These are phyloP conservation scores for Scaeva pyrastri DNA, from an alignment of 2,888 invertebrate species.

Conservation along the genomic window DNA sequence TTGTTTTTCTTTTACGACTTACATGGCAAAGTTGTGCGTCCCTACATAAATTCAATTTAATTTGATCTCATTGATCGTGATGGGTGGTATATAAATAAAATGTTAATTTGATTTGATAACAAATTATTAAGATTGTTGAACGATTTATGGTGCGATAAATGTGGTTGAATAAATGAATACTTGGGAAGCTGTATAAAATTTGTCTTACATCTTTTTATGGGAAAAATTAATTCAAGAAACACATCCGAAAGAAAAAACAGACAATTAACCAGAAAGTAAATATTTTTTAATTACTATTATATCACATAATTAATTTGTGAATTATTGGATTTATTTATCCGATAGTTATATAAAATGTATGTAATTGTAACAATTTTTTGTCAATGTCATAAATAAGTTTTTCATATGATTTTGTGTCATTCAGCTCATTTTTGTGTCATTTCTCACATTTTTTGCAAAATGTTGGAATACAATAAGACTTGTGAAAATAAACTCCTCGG, in stretches of 20 bases:
- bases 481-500: too few species aligned
- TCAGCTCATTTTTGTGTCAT: too few species aligned
- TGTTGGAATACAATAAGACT: too few species aligned
- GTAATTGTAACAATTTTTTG: too few species aligned
- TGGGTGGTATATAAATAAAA: constrained; percentile 35
- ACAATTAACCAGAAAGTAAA: too few species aligned
- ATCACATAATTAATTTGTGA: too few species aligned
- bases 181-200: not conserved
- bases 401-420: too few species aligned
- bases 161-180: not conserved
- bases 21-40: constrained; percentile 26
- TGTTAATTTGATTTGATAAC: constrained; percentile 24
- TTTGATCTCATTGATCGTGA: constrained; percentile 11
- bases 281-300: too few species aligned
- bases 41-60: not conserved
- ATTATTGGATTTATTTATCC: too few species aligned
- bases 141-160: not conserved
- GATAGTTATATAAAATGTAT: too few species aligned
- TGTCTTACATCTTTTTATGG: not conserved
- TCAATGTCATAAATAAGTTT: too few species aligned
- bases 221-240: not conserved
- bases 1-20: constrained; percentile 53
- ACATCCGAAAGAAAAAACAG: not conserved
- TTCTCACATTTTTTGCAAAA: too few species aligned
- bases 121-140: constrained; percentile 7